These are phyloP conservation scores for Listronotus oregonensis DNA, from an alignment of 1,140 invertebrate genomes.

Conservation along the genomic window DNA sequence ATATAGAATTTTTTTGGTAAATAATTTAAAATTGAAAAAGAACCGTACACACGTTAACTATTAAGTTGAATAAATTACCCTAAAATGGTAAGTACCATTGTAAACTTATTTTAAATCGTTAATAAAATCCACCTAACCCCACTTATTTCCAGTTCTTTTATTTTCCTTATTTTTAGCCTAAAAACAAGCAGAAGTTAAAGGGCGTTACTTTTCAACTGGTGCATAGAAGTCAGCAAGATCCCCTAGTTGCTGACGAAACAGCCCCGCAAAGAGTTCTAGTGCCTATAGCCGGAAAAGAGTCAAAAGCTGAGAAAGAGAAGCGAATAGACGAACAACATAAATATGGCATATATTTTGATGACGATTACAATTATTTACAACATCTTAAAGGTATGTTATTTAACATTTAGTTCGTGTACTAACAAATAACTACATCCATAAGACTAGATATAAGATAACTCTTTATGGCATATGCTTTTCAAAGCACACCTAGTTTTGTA, in stretches of 20 bases:
- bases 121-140: too few species aligned
- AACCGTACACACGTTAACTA: too few species aligned
- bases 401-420: not conserved
- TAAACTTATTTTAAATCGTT: too few species aligned
- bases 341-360: slow-evolving; percentile 94
- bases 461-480: too few species aligned
- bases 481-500: too few species aligned
- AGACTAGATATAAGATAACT: too few species aligned
- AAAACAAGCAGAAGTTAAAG: slow-evolving; percentile 82
- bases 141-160: too few species aligned
- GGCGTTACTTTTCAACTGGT: slow-evolving; percentile 90
- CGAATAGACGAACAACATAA: slow-evolving; percentile 80
- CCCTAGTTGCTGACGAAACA: slow-evolving; percentile 82
- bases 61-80: too few species aligned
- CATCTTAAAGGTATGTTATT: slow-evolving; percentile 69
- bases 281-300: slow-evolving; percentile 58
- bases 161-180: slow-evolving; percentile 34
- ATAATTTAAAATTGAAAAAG: too few species aligned
- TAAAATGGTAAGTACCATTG: too few species aligned
- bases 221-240: slow-evolving; percentile 91
- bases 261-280: slow-evolving; percentile 87
- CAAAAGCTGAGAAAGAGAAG: slow-evolving; percentile 46
- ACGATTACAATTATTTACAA: slow-evolving; percentile 95
- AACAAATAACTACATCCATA: too few species aligned
- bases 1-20: too few species aligned